Percentiles rank a stretch among this genome's conserved stretches.
Evolutionary conservation across 2,113 vertebrate species (phyloP).

Genomic region (Fulmarus glacialis): DNA sequence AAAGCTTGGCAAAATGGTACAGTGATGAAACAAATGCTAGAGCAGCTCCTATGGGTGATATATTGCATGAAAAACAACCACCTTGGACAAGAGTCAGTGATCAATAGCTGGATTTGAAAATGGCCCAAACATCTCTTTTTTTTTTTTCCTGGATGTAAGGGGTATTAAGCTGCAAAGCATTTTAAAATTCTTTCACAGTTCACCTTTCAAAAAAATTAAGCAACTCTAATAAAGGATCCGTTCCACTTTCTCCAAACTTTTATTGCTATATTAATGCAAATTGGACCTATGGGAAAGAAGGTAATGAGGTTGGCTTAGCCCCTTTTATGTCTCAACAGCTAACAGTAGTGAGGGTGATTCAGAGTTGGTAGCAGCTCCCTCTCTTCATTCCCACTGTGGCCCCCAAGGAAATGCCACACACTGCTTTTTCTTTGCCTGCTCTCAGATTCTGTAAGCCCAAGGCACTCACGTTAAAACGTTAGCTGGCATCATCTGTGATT

Average conservation of each 20-base stretch:
- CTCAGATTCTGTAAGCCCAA: neutral
- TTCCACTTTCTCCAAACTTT: slow-evolving; percentile 23
- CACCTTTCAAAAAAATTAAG: slow-evolving; percentile 26
- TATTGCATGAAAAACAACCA: neutral
- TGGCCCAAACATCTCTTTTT: neutral
- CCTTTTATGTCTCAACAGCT: slow-evolving; percentile 16
- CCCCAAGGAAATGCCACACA: slow-evolving; percentile 3
- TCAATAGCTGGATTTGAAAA: neutral
- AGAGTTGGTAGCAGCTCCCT: neutral
- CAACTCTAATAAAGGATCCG: neutral
- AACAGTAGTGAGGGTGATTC: neutral
- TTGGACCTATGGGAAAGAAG: slow-evolving; percentile 17
- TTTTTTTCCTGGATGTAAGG: neutral
- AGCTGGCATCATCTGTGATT: slow-evolving; percentile 99
- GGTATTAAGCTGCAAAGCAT: neutral
- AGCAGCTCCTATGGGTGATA: neutral
- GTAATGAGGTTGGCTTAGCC: slow-evolving; percentile 10
- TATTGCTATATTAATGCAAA: slow-evolving; percentile 38
- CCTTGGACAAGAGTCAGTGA: neutral
- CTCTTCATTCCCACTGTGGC: neutral
- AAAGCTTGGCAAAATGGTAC: neutral
- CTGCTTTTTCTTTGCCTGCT: neutral
- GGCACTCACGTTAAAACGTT: slow-evolving; percentile 94
- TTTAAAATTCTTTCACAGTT: neutral
- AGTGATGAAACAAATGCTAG: neutral